phyloP scores from a whole-genome alignment of 2,888 invertebrate genomes.

The Trachelus stipa region DNA sequence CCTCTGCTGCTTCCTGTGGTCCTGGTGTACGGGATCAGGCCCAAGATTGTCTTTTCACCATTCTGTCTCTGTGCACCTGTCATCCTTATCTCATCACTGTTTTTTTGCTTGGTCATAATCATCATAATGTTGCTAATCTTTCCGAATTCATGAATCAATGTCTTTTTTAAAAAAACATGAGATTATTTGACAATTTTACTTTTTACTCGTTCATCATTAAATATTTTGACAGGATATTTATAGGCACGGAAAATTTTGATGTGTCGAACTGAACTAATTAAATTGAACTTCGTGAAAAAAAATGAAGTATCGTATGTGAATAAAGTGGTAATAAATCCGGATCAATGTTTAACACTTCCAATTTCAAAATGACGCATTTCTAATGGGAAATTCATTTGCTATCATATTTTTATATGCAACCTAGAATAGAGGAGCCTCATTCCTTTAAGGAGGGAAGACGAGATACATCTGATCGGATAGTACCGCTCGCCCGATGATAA shows the following conservation, averaged over 20 bases:
- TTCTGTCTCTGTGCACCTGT: neutral
- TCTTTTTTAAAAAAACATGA: neutral
- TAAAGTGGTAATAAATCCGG: neutral
- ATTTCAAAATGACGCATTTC: neutral
- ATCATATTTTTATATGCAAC: neutral
- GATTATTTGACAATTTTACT: neutral
- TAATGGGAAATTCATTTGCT: neutral
- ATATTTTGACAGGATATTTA: neutral
- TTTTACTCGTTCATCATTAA: neutral
- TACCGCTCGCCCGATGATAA: neutral
- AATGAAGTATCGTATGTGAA: neutral
- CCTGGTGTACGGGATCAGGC: neutral
- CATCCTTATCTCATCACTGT: neutral
- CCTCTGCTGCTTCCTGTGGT: neutral
- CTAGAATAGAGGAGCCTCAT: neutral
- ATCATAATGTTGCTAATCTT: neutral
- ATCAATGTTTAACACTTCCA: neutral
- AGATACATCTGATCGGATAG: neutral
- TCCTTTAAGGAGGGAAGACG: neutral
- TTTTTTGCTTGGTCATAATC: neutral
- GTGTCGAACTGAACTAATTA: neutral
- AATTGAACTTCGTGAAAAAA: neutral
- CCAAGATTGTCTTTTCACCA: neutral
- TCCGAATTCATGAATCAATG: neutral
- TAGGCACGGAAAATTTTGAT: neutral